Evolutionary conservation across 2,888 invertebrate genomes (phyloP).

Genomic region (Pelosia muscerda): DNA sequence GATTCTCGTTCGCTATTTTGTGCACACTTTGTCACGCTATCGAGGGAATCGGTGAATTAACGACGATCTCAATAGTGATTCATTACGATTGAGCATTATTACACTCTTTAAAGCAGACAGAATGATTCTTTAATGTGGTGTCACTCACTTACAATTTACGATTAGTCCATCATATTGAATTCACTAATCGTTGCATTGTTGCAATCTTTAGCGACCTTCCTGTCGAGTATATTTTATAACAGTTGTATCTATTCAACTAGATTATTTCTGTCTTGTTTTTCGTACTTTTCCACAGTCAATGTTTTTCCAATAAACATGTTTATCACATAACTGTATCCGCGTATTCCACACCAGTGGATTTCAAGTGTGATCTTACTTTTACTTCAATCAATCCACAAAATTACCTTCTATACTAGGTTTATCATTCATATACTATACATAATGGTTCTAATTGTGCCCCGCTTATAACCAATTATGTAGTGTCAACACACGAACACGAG

Average conservation of each 20-base stretch:
- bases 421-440: no score
- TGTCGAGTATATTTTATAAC: no score
- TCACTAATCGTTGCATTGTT: not conserved
- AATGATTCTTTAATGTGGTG: not conserved
- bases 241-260: no score
- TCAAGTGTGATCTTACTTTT: conserved; percentile 22
- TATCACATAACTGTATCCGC: conserved; percentile 28
- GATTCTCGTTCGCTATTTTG: conserved; percentile 20
- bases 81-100: conserved; percentile 36
- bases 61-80: conserved; percentile 35
- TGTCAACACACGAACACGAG: no score
- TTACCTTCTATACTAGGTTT: no score
- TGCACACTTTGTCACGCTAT: conserved; percentile 27
- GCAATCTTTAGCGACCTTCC: no score
- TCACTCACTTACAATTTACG: not conserved
- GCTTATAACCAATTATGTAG: no score
- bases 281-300: not conserved
- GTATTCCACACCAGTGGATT: conserved; percentile 28
- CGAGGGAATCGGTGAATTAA: conserved; percentile 44
- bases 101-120: not conserved
- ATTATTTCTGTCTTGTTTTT: no score
- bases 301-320: conserved; percentile 2
- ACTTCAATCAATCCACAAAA: no score
- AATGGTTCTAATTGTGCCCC: no score
- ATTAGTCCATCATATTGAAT: not conserved